Conservation (phyloP, 2,113 vertebrate genomes). For the Scopus umbretta region DNA sequence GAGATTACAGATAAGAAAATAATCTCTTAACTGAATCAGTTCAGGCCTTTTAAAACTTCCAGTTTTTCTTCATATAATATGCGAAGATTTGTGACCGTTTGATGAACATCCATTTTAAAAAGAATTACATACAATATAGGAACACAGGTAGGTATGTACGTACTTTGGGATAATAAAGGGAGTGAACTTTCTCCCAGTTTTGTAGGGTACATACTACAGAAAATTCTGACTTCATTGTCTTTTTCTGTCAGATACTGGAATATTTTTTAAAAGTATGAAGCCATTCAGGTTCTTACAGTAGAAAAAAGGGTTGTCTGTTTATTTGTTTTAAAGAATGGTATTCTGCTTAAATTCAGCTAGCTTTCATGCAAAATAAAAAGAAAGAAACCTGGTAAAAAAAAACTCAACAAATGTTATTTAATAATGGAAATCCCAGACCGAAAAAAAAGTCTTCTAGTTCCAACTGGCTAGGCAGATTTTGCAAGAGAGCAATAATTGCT, state of each 20-base stretch:
- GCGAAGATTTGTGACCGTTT: neutral
- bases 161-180: neutral
- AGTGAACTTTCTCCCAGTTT: neutral
- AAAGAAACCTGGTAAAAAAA: neutral
- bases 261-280: neutral
- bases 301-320: neutral
- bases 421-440: neutral
- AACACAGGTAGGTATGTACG: neutral
- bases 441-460: neutral
- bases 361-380: neutral
- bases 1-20: neutral
- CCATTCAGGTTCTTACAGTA: neutral
- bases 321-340: neutral
- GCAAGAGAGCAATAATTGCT: neutral
- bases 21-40: neutral
- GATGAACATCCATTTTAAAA: neutral
- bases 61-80: neutral
- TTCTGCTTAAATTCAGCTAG: neutral
- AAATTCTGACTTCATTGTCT: neutral
- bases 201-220: neutral
- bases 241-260: neutral
- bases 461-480: neutral
- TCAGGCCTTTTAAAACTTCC: neutral
- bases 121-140: neutral
- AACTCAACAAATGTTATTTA: neutral